These are phyloP conservation scores for Drosophila oshimai DNA, from an alignment of 1,140 invertebrate species.

Conservation along the genomic window DNA sequence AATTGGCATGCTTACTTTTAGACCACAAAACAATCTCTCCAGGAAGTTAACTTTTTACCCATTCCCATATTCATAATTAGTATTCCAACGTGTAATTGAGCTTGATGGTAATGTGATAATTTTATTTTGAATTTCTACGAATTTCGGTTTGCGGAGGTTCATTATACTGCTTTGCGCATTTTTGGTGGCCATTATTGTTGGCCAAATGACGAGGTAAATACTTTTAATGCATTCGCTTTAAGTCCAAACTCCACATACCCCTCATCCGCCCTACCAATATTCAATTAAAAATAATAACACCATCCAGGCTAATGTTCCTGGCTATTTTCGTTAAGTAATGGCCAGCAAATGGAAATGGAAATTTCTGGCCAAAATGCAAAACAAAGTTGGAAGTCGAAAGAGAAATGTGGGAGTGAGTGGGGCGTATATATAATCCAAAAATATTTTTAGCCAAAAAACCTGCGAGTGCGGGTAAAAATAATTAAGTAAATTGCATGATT, in stretches of 20 bases:
- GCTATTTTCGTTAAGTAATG: conserved; percentile 54
- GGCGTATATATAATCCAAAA: conserved; percentile 7
- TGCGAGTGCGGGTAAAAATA: conserved; percentile 6
- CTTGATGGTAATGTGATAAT: conserved; percentile 47
- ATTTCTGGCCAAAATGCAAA: conserved; percentile 10
- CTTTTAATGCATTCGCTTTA: conserved; percentile 19
- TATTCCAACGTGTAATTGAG: conserved; percentile 30
- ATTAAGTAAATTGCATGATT: conserved; percentile 63
- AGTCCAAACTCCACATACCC: not conserved
- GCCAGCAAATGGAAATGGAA: conserved; percentile 30
- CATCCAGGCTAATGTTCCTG: conserved; percentile 42
- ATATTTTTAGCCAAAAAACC: not conserved
- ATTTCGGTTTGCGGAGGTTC: conserved; percentile 7
- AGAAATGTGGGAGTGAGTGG: not conserved
- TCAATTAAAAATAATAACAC: conserved; percentile 73
- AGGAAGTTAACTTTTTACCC: too few relatives aligned
- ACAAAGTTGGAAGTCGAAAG: not conserved
- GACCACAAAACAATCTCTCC: too few relatives aligned
- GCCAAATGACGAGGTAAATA: conserved; percentile 21
- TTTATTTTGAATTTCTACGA: conserved; percentile 49
- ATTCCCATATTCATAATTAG: not conserved
- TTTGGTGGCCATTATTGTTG: conserved; percentile 13
- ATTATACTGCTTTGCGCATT: conserved; percentile 19
- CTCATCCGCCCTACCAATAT: conserved; percentile 11
- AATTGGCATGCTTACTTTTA: too few relatives aligned